These are phyloP conservation scores for Scaptodrosophila latifasciaeformis DNA, from an alignment of 2,888 invertebrate species.

Conservation along the genomic window DNA sequence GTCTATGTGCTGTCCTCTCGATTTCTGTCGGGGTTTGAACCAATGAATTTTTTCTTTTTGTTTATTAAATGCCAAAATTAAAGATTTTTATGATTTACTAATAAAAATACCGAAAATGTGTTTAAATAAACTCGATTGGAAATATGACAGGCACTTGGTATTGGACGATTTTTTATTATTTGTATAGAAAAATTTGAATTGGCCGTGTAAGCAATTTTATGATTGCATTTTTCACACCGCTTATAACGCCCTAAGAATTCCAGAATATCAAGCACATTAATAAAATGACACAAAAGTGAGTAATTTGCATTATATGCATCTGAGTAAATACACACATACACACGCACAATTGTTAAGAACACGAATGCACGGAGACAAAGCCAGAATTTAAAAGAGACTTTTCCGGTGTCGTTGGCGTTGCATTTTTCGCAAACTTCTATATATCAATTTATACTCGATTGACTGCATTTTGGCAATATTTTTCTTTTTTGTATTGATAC, in stretches of 20 bases:
- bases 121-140: conserved; percentile 22
- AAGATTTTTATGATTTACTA: conserved; percentile 4
- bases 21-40: too few relatives aligned
- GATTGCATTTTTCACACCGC: conserved; percentile 22
- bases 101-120: conserved; percentile 37
- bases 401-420: background rate
- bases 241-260: conserved; percentile 48
- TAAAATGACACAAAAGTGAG: conserved; percentile 43
- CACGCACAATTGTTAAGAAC: conserved; percentile 15
- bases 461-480: too few relatives aligned
- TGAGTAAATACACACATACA: conserved; percentile 43
- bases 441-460: too few relatives aligned
- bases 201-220: conserved; percentile 50
- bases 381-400: background rate
- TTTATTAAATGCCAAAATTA: too few relatives aligned
- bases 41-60: conserved; percentile 4
- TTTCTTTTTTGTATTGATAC: too few relatives aligned
- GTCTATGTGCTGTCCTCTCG: too few relatives aligned
- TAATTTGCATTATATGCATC: conserved; percentile 44
- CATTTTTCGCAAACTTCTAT: too few relatives aligned
- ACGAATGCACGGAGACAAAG: conserved; percentile 18
- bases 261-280: conserved; percentile 40
- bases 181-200: conserved; percentile 22
- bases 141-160: conserved; percentile 2
- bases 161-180: conserved; percentile 14